Evolutionary conservation across 1,140 invertebrate genomes (phyloP).

Genomic region (Cydia strobilella): DNA sequence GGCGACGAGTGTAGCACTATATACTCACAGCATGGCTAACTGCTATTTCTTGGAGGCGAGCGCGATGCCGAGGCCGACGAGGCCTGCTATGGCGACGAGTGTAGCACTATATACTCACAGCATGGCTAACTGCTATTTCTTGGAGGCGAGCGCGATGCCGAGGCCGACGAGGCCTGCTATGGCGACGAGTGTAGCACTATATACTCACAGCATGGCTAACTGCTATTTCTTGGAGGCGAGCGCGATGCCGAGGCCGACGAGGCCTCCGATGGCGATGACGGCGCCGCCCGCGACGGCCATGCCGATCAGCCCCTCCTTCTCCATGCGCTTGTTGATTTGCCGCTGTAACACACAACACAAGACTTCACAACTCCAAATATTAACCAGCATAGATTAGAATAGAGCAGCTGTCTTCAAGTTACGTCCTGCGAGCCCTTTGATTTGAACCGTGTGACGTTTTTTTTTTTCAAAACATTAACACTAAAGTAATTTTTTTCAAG

Average conservation of each 20-base stretch:
- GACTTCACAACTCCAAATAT: too few species aligned
- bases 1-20: too few species aligned
- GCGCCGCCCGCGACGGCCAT: constrained; percentile 92
- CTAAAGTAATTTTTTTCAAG: too few species aligned
- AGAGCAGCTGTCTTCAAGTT: too few species aligned
- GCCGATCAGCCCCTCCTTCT: constrained; percentile 93
- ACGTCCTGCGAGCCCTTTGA: too few species aligned
- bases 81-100: too few species aligned
- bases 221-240: constrained; percentile 82
- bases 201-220: constrained; percentile 69
- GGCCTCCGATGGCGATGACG: constrained; percentile 88
- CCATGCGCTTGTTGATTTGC: constrained; percentile 93
- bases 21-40: constrained; percentile 69
- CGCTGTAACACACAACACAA: constrained; percentile 82
- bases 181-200: too few species aligned
- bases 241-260: constrained; percentile 87
- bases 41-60: constrained; percentile 83
- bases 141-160: constrained; percentile 84
- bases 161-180: too few species aligned
- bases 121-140: constrained; percentile 77
- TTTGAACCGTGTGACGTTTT: too few species aligned
- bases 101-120: too few species aligned
- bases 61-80: constrained; percentile 75
- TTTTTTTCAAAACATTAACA: too few species aligned
- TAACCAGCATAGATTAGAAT: too few species aligned